A percentile compares a stretch with the other conserved stretches of the same genome.
phyloP scores from a whole-genome alignment of 2,888 invertebrate species.

The Antitype chi region DNA sequence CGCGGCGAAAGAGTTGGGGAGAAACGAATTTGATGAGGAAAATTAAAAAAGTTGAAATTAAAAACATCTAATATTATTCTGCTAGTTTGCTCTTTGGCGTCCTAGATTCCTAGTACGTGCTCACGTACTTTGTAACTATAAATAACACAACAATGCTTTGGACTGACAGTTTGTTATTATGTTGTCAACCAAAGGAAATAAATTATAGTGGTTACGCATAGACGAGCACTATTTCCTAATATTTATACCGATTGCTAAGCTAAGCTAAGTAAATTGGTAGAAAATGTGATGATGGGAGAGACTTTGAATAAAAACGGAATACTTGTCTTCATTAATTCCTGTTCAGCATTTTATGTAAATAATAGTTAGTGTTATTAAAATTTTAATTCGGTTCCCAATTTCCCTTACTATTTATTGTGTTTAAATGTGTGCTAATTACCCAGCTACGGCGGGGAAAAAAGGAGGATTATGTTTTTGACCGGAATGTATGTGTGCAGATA shows the following conservation, averaged over 20 bases:
- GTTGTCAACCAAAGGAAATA: constrained; percentile 47
- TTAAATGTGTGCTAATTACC: too few species aligned
- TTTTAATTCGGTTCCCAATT: background rate
- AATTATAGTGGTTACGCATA: constrained; percentile 38
- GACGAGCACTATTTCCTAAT: constrained; percentile 12
- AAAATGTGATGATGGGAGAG: background rate
- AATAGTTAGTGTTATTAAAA: background rate
- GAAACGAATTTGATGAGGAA: constrained; percentile 45
- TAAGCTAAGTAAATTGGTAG: background rate
- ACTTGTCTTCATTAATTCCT: background rate
- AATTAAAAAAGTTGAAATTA: constrained; percentile 41
- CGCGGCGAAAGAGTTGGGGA: constrained; percentile 40
- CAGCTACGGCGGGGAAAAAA: too few species aligned
- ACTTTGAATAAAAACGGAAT: too few species aligned
- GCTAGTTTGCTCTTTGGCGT: constrained; percentile 3
- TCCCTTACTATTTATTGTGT: background rate
- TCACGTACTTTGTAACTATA: constrained; percentile 33
- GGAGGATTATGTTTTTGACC: too few species aligned
- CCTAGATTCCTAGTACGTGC: constrained; percentile 28
- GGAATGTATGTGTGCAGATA: too few species aligned
- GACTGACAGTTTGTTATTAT: constrained; percentile 39
- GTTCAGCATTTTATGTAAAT: background rate
- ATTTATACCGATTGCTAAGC: background rate
- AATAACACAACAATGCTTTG: constrained; percentile 40
- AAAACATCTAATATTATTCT: constrained; percentile 34